Conservation (phyloP, 2,888 invertebrate species). For the Trachelus troglodyta region DNA sequence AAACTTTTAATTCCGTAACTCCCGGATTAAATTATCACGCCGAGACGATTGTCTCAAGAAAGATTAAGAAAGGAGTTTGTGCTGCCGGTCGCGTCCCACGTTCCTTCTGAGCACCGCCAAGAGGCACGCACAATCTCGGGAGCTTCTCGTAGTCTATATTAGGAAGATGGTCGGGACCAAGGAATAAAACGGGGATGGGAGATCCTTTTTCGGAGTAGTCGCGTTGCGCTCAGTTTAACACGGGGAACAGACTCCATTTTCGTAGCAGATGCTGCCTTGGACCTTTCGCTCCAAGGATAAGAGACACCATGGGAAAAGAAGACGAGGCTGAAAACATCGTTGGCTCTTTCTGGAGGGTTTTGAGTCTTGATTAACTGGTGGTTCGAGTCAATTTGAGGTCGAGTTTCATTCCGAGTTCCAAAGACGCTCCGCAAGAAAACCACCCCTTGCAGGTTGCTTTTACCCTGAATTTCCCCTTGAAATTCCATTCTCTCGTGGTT, state of each 20-base stretch:
- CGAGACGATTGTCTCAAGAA: constrained; percentile 59
- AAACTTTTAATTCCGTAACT: constrained; percentile 65
- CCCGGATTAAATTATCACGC: constrained; percentile 64
- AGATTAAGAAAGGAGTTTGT: constrained; percentile 55
- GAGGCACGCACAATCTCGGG: neutral
- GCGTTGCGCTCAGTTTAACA: constrained; percentile 10
- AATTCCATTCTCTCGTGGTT: too few species aligned
- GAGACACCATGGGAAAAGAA: constrained; percentile 27
- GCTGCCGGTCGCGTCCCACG: constrained; percentile 22
- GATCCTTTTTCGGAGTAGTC: constrained; percentile 28
- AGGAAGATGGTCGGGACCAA: neutral
- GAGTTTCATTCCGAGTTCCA: constrained; percentile 35
- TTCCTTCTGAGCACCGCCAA: constrained; percentile 10
- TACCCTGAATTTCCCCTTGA: too few species aligned
- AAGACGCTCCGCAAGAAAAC: neutral
- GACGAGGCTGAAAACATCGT: neutral
- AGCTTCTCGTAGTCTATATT: neutral
- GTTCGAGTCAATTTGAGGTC: constrained; percentile 51
- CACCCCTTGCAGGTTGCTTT: too few species aligned
- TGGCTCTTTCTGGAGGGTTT: constrained; percentile 20
- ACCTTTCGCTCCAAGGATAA: constrained; percentile 28
- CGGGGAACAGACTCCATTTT: constrained; percentile 34
- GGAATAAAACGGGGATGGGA: neutral
- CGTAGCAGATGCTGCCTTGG: constrained; percentile 38
- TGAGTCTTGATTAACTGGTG: constrained; percentile 58